Evolutionary conservation across 1,140 invertebrate species (phyloP).

Genomic region (Ceratitis capitata): DNA sequence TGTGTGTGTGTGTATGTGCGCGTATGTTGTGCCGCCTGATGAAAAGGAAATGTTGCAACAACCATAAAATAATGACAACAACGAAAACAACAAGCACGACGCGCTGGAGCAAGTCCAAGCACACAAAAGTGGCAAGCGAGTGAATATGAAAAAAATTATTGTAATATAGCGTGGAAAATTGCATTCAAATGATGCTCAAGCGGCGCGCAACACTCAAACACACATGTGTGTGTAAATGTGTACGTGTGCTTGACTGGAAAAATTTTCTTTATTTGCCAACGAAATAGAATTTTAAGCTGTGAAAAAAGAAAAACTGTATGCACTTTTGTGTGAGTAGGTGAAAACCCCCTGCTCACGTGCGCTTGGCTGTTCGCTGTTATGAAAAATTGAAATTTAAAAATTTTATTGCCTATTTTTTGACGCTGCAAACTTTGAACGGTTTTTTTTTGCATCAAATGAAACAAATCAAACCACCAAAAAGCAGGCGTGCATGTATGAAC

Average conservation of each 20-base stretch:
- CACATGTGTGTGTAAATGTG: not conserved
- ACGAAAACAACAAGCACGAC: not conserved
- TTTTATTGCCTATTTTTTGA: not conserved
- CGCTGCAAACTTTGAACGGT: not conserved
- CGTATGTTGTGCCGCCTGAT: not conserved
- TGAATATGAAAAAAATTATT: slow-evolving; percentile 30
- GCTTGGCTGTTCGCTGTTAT: not conserved
- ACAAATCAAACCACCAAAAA: slow-evolving; percentile 41
- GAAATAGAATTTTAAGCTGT: slow-evolving; percentile 40
- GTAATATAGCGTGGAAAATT: slow-evolving; percentile 41
- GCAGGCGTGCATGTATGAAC: not conserved
- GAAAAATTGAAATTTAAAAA: slow-evolving; percentile 33
- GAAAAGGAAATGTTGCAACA: slow-evolving; percentile 35
- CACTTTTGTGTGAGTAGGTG: too few species aligned
- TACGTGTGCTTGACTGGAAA: not conserved
- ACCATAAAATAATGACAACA: slow-evolving; percentile 23
- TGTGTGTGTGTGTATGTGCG: not conserved
- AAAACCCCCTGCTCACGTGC: not conserved
- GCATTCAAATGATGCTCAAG: slow-evolving; percentile 30
- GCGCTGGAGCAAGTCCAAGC: not conserved
- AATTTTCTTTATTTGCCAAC: slow-evolving; percentile 39
- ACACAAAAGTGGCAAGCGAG: not conserved
- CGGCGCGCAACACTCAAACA: not conserved
- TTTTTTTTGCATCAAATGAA: slow-evolving; percentile 31
- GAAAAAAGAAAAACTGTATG: slow-evolving; percentile 26